Base-by-base conservation (phyloP, 2,113 vertebrate species). In the Tetraodon nigroviridis region DNA sequence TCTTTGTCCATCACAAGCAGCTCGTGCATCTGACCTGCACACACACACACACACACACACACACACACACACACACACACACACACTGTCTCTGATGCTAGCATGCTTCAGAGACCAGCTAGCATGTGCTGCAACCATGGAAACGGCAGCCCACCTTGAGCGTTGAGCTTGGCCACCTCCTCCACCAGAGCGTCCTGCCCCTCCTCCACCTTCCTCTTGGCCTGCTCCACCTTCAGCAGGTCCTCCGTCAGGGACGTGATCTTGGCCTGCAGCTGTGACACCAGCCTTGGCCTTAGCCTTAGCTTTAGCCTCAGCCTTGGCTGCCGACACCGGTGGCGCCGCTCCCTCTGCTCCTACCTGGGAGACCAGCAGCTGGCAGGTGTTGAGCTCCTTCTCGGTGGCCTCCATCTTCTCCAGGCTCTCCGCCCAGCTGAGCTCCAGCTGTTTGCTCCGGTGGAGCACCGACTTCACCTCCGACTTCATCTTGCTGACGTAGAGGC, bases 401-500 rank as follows among this genome's bases (percentile, higher is more conserved):
- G 88, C 91, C 0, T 92, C 92, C 87, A 93, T 91, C 85, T 92
- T 94, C 75, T 85, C 76, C 76, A 81, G 91, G 77, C 87, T 92
- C 67, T 96, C 93, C 0, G 85, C 78, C 87, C 95, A 91, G 48
- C 86, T 88, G 0, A 83, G 89, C 79, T 98, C 95, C 49, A 97
- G 62, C 86, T 93, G 93, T 71, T 92, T 94, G 86, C 91, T 92
- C 15, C 92, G 91, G 80, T 90, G 96, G 83, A 93, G 89, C 69
- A 95, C 76, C 0, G 93, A 93, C 71, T 96, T 97, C 21, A 95
- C 91, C 86, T 98, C 95, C 0, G 95, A 94, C 65, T 94, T 97
- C 92, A 97, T 94, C 83, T 97, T 98, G 65, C 93, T 96, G 79
- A 97, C 89, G 82, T 93, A 95, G 12, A 98, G 92, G 19, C 93